Evolutionary conservation across 2,888 invertebrate species (phyloP).

Genomic region (Suillia variegata): DNA sequence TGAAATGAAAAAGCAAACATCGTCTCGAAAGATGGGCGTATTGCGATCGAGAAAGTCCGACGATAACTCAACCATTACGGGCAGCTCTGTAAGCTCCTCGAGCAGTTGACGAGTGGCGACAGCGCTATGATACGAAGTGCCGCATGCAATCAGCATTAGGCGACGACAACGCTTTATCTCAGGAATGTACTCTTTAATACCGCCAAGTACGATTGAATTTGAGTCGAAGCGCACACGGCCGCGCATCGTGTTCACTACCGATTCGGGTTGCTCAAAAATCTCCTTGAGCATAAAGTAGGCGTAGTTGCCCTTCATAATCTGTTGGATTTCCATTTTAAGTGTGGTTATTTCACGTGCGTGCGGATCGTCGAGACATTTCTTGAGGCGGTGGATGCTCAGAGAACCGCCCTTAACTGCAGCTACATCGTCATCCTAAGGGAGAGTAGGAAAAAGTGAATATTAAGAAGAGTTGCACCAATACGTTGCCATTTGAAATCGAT

Average conservation of each 20-base stretch:
- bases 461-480: conserved; percentile 96
- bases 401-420: conserved; percentile 95
- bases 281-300: conserved; percentile 99
- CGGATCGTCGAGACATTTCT: conserved; percentile 78
- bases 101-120: conserved; percentile 92
- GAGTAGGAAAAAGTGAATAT: conserved; percentile 70
- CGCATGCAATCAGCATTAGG: conserved; percentile 96
- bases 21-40: conserved; percentile 97
- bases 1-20: conserved; percentile 99
- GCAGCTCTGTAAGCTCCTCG: conserved; percentile 96
- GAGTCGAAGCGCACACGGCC: conserved; percentile 93
- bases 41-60: conserved; percentile 97
- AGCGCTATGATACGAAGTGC: conserved; percentile 98
- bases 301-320: conserved; percentile 99
- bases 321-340: conserved; percentile 96
- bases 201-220: conserved; percentile 86
- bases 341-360: conserved; percentile 93
- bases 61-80: conserved; percentile 98
- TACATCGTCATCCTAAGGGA: conserved; percentile 97
- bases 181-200: conserved; percentile 96
- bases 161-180: conserved; percentile 96
- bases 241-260: conserved; percentile 99
- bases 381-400: conserved; percentile 92
- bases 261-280: conserved; percentile 99
- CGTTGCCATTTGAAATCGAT: conserved; percentile 95